phyloP scores from a whole-genome alignment of 2,113 vertebrate genomes.

The Pao palembangensis region DNA sequence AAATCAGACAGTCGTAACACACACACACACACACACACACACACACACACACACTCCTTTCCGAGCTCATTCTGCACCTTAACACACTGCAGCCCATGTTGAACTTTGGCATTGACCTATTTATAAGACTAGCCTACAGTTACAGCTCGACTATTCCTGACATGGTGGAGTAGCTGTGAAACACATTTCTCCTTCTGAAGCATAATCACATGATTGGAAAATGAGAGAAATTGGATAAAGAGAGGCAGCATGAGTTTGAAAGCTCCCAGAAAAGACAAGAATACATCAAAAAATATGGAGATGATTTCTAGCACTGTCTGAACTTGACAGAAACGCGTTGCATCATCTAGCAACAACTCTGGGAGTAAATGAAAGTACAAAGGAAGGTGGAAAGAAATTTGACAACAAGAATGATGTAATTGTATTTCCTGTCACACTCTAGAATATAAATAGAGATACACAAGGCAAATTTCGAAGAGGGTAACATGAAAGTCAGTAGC shows the following conservation, averaged over 20 bases:
- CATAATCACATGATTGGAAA: slow-evolving; percentile 34
- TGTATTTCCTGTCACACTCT: not conserved
- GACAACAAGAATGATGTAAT: not conserved
- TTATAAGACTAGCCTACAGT: slow-evolving; percentile 68
- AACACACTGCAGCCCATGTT: slow-evolving; percentile 44
- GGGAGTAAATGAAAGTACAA: not conserved
- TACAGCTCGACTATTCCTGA: slow-evolving; percentile 68
- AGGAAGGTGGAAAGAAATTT: not conserved
- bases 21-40: too few species aligned
- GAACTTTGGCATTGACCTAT: slow-evolving; percentile 63
- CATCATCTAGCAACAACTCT: not conserved
- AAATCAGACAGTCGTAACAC: too few species aligned
- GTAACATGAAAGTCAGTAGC: not conserved
- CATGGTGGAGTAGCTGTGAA: slow-evolving; percentile 38
- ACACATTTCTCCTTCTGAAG: slow-evolving; percentile 51
- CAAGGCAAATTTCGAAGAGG: not conserved
- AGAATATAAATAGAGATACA: not conserved
- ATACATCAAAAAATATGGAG: not conserved
- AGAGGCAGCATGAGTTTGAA: slow-evolving; percentile 4
- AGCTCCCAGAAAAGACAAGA: not conserved
- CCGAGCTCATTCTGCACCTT: slow-evolving; percentile 24
- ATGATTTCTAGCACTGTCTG: not conserved
- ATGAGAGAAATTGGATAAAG: not conserved
- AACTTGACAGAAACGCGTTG: not conserved
- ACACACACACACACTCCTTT: not conserved